Base-by-base conservation (phyloP, 2,888 invertebrate genomes). In the Coronaproctus castanopsis region DNA sequence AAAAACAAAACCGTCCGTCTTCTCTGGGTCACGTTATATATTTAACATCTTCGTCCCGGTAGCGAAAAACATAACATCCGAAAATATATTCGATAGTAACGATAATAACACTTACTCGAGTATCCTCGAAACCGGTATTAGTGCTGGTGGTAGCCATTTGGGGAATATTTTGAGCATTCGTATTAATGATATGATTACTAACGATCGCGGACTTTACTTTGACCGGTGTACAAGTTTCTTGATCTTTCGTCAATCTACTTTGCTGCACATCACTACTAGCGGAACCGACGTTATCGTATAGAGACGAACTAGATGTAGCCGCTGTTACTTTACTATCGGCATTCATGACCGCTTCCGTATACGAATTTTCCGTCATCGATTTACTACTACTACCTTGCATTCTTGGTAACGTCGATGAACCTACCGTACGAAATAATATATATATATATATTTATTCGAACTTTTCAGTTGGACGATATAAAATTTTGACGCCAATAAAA, bases 261-360 rank as follows among this genome's bases (percentile, higher is more conserved):
- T 54, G 57, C 54, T 57, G 52, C 57, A 60, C 57, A 18, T 56
- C 57, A 24, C 53, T 57, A n/a, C 57, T 60, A 76, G 64, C 67
- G 66, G 63, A 69, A 67, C 71, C 71, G 66, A 89, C 88, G 71
- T 89, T 88, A 74, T 89, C 89, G 70, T 89, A 88, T 55, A 91
- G 79, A 58, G 88, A 88, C 50, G 87, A 87, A 66, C 87, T 87
- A 64, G 87, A 88, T n/a, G 88, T 86, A 57, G 87, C 87, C 24
- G 86, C 82, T 55, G 85, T 82, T 61, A 87, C 85, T 48, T 60
- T 60, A 57, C 57, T 57, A 20, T 55, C 49, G n/a, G n/a, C n/a
- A n/a, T n/a, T n/a, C n/a, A n/a, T n/a, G 50, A 22, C 54, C 20
- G 59, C 51, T 48, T 54, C 48, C 59, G 55, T 59, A 51, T 55